These are phyloP conservation scores for Chaunax sp. DNA, from an alignment of 2,797 vertebrate genomes.

Conservation along the genomic window DNA sequence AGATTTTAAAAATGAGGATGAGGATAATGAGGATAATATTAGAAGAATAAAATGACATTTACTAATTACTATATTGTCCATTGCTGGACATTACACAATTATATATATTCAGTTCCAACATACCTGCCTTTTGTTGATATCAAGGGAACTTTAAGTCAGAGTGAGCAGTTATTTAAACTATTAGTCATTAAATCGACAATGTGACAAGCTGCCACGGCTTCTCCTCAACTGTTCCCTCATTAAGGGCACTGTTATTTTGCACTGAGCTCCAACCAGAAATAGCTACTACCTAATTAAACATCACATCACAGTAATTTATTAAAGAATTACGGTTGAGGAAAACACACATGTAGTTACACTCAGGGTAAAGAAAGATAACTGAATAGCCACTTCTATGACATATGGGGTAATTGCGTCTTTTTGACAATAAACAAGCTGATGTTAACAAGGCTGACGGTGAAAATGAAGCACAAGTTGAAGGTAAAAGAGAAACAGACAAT, in stretches of 20 bases:
- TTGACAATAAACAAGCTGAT: not conserved
- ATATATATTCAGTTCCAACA: not conserved
- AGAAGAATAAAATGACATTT: too few relatives aligned
- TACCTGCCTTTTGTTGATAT: not conserved
- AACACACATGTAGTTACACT: constrained; percentile 21
- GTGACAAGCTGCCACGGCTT: constrained; percentile 29
- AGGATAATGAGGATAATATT: too few relatives aligned
- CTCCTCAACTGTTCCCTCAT: constrained; percentile 30
- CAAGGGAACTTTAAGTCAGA: not conserved
- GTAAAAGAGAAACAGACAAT: too few relatives aligned
- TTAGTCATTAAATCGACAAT: constrained; percentile 28
- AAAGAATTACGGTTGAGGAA: constrained; percentile 19
- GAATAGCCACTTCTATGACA: not conserved
- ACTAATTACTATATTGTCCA: not conserved
- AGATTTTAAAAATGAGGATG: not conserved
- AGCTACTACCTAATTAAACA: constrained; percentile 29
- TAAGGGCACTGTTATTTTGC: constrained; percentile 29
- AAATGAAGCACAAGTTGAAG: not conserved
- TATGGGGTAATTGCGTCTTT: not conserved
- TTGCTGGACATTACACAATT: not conserved
- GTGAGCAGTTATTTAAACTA: constrained; percentile 15
- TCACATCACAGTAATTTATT: constrained; percentile 38
- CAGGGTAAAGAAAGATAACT: not conserved
- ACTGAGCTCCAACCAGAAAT: constrained; percentile 30
- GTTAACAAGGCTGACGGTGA: not conserved